Percentiles rank a stretch among this genome's conserved stretches.
Conservation (phyloP, 2,113 vertebrate species). For the Montifringilla adamsi region DNA sequence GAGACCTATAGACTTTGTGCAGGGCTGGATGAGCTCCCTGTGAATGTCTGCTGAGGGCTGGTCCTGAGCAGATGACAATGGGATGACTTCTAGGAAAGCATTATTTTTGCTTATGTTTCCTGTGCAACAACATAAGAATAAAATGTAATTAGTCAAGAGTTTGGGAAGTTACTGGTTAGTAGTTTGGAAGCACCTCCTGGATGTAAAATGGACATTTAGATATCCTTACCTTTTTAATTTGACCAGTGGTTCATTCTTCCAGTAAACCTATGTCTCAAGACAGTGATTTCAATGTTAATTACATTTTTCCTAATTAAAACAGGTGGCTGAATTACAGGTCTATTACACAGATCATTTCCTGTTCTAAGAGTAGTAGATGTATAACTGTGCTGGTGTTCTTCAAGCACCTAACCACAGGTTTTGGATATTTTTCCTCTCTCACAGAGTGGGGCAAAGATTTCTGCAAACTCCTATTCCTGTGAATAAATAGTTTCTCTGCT, state of each 20-base stretch:
- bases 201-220: not conserved
- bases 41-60: not conserved
- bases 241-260: not conserved
- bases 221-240: not conserved
- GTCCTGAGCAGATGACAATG: not conserved
- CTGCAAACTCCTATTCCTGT: not conserved
- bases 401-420: not conserved
- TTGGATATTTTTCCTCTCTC: not conserved
- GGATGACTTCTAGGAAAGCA: not conserved
- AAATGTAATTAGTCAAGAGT: not conserved
- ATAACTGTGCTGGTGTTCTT: not conserved
- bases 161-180: not conserved
- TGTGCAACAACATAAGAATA: not conserved
- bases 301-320: constrained; percentile 9
- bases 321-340: not conserved
- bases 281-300: constrained; percentile 28
- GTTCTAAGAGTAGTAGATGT: not conserved
- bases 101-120: not conserved
- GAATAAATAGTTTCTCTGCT: not conserved
- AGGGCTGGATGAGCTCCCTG: not conserved
- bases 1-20: not conserved
- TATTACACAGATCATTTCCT: constrained; percentile 45
- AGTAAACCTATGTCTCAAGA: not conserved
- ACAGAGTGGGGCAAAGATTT: not conserved
- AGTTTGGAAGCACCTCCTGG: not conserved